phyloP scores from a whole-genome alignment of 2,888 invertebrate genomes.

The Lycophotia porphyrea region DNA sequence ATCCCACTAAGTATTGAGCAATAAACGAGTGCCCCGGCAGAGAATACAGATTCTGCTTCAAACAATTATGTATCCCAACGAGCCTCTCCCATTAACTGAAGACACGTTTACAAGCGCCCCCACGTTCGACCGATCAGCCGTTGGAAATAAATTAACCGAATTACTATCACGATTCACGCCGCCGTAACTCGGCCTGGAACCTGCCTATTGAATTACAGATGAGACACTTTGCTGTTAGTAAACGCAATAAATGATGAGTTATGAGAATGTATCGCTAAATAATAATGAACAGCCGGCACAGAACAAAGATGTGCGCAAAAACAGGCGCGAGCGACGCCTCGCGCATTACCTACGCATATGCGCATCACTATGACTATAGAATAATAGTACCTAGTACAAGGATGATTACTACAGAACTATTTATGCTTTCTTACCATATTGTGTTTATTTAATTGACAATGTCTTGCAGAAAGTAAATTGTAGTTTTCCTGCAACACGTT shows the following conservation, averaged over 20 bases:
- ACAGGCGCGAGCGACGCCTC: not conserved
- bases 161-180: constrained; percentile 40
- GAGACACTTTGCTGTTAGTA: constrained; percentile 57
- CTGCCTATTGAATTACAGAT: constrained; percentile 60
- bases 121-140: not conserved
- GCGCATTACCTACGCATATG: not conserved
- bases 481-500: not conserved
- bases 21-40: constrained; percentile 62
- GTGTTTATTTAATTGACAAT: not conserved
- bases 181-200: constrained; percentile 27
- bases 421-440: not conserved
- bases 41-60: constrained; percentile 57
- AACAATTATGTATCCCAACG: constrained; percentile 51
- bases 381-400: not conserved
- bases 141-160: constrained; percentile 47
- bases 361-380: not conserved
- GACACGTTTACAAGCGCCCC: constrained; percentile 44
- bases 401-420: not conserved
- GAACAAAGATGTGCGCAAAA: constrained; percentile 48
- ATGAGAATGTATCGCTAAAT: constrained; percentile 68
- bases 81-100: constrained; percentile 45
- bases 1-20: constrained; percentile 67
- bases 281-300: constrained; percentile 61
- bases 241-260: constrained; percentile 63
- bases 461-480: not conserved